phyloP scores from a whole-genome alignment of 1,140 invertebrate genomes.

The Drosophila ohnishii region DNA sequence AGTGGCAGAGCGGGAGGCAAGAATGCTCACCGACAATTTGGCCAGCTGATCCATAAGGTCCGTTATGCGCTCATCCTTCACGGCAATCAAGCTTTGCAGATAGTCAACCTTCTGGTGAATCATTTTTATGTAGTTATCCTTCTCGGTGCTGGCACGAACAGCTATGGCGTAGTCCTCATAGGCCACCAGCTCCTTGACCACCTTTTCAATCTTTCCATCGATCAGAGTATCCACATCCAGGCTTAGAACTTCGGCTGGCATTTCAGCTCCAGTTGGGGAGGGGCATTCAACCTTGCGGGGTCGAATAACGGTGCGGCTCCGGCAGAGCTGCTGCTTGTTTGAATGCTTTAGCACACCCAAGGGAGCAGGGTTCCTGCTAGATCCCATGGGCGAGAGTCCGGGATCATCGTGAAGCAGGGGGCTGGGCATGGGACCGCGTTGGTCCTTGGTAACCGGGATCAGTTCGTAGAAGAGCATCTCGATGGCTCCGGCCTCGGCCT shows the following conservation, averaged over 20 bases:
- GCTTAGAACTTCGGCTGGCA: slow-evolving; percentile 1
- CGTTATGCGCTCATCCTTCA: slow-evolving; percentile 85
- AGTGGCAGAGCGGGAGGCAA: slow-evolving; percentile 21
- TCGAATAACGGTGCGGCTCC: background rate
- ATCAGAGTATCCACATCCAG: slow-evolving; percentile 19
- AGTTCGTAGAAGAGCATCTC: slow-evolving; percentile 86
- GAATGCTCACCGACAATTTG: slow-evolving; percentile 57
- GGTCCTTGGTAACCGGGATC: slow-evolving; percentile 56
- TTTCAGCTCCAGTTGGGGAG: background rate
- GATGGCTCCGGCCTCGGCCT: slow-evolving; percentile 85
- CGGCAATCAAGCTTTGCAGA: slow-evolving; percentile 84
- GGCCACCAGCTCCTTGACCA: slow-evolving; percentile 84
- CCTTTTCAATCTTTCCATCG: slow-evolving; percentile 43
- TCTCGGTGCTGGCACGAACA: slow-evolving; percentile 82
- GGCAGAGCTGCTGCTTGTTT: background rate
- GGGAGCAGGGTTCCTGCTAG: background rate
- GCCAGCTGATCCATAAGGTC: slow-evolving; percentile 81
- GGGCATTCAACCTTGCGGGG: slow-evolving; percentile 2
- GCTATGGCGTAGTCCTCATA: slow-evolving; percentile 83
- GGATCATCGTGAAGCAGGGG: background rate
- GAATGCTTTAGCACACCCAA: background rate
- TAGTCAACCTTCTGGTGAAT: slow-evolving; percentile 75
- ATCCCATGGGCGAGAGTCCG: background rate
- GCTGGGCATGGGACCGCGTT: slow-evolving; percentile 11
- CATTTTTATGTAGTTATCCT: slow-evolving; percentile 37